phyloP scores from a whole-genome alignment of 2,113 vertebrate genomes.

The Caranx melampygus region DNA sequence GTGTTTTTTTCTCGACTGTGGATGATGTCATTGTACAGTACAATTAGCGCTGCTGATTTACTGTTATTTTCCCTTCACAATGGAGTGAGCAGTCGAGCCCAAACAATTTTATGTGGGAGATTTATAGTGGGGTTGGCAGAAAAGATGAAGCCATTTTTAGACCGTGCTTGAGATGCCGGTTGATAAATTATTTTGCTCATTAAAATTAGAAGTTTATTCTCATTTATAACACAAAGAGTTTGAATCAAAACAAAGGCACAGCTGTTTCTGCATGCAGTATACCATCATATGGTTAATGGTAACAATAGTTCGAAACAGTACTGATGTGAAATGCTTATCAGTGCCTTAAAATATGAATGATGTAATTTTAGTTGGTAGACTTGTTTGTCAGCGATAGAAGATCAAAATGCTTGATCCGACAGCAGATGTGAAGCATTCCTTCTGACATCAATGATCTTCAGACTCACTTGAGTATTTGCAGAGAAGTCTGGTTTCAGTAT shows the following conservation, averaged over 20 bases:
- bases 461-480: background rate
- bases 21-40: constrained; percentile 20
- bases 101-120: background rate
- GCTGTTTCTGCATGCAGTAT: background rate
- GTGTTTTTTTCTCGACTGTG: background rate
- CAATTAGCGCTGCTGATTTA: constrained; percentile 6
- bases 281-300: background rate
- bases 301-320: background rate
- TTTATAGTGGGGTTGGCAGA: background rate
- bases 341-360: background rate
- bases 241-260: background rate
- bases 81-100: background rate
- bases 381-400: background rate
- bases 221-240: background rate
- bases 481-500: background rate
- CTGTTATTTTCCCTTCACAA: background rate
- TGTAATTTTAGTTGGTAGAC: background rate
- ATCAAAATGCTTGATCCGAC: background rate
- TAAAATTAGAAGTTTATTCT: background rate
- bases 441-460: background rate
- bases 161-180: background rate
- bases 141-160: background rate
- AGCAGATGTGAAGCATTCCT: background rate
- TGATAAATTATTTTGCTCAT: background rate
- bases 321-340: background rate